Evolutionary conservation across 30 jellyfish, hydroid and myxozoan species (phyloP).

Genomic region (Turritopsis rubra): DNA sequence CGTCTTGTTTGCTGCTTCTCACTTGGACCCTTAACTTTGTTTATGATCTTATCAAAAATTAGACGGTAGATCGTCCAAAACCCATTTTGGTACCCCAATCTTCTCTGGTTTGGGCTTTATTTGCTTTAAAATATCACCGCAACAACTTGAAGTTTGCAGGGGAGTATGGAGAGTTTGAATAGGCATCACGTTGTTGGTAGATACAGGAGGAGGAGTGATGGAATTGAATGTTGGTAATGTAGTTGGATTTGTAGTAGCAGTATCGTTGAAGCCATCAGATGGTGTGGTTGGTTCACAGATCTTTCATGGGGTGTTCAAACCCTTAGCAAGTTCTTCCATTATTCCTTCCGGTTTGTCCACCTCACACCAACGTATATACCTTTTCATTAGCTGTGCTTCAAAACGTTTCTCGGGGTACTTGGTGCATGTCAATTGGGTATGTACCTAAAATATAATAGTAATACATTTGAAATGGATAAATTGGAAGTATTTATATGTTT

Average conservation of each 20-base stretch:
- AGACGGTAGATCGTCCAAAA: not conserved
- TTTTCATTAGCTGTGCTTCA: conserved; percentile 21
- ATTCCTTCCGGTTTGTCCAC: conserved; percentile 31
- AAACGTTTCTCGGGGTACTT: conserved; percentile 29
- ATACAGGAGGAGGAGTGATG: not conserved
- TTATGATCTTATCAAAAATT: not conserved
- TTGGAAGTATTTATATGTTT: not conserved
- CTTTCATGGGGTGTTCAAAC: conserved; percentile 19
- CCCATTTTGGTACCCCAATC: conserved; percentile 4
- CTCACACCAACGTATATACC: conserved; percentile 20
- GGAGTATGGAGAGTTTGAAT: too few relatives aligned
- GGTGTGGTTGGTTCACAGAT: not conserved
- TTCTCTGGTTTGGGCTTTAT: not conserved
- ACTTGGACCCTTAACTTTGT: not conserved
- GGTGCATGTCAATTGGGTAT: conserved; percentile 29
- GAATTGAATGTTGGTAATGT: not conserved
- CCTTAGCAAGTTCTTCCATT: conserved; percentile 27
- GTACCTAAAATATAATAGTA: not conserved
- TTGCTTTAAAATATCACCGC: not conserved
- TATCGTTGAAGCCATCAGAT: too few relatives aligned
- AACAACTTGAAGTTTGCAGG: not conserved
- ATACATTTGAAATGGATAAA: not conserved
- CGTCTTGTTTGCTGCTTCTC: not conserved
- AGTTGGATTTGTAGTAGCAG: not conserved
- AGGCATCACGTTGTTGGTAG: not conserved